A percentile compares a stretch with the other conserved stretches of the same genome.
These are phyloP conservation scores for Oriolus oriolus DNA, from an alignment of 2,113 vertebrate genomes.

Conservation along the genomic window DNA sequence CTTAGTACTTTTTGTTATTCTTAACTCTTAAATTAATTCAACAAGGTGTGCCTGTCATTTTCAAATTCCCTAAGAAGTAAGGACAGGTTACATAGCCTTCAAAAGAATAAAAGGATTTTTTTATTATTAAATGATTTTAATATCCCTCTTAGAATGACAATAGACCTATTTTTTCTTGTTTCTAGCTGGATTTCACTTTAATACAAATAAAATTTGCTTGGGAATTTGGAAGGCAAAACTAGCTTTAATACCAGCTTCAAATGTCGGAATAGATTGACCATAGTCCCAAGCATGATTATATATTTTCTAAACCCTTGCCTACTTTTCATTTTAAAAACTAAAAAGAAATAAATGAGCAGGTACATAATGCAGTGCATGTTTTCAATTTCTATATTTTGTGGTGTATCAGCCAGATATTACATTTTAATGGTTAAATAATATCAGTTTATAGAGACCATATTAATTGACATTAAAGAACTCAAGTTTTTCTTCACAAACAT, in stretches of 20 bases:
- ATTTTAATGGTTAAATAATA: slow-evolving; percentile 55
- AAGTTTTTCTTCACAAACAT: slow-evolving; percentile 47
- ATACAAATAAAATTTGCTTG: slow-evolving; percentile 72
- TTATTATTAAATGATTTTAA: slow-evolving; percentile 64
- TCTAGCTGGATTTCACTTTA: slow-evolving; percentile 77
- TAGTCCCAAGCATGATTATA: slow-evolving; percentile 61
- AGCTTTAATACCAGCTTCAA: slow-evolving; percentile 72
- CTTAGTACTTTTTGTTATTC: slow-evolving; percentile 76
- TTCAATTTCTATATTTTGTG: slow-evolving; percentile 68
- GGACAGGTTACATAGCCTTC: slow-evolving; percentile 75
- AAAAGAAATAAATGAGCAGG: slow-evolving; percentile 67
- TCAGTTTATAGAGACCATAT: slow-evolving; percentile 16
- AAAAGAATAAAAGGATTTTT: slow-evolving; percentile 68
- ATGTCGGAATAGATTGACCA: slow-evolving; percentile 55
- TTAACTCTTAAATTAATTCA: slow-evolving; percentile 74
- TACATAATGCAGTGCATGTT: slow-evolving; percentile 76
- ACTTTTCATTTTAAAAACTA: slow-evolving; percentile 68
- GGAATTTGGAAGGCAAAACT: slow-evolving; percentile 68
- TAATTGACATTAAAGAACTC: slow-evolving; percentile 30
- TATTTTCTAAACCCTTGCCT: slow-evolving; percentile 70
- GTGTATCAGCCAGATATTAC: slow-evolving; percentile 48
- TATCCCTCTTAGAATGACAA: slow-evolving; percentile 72
- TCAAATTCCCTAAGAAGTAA: slow-evolving; percentile 71
- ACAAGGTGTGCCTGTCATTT: slow-evolving; percentile 80
- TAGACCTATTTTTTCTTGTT: slow-evolving; percentile 73